phyloP scores from a whole-genome alignment of 1,140 invertebrate species.

The Melipona quadrifasciata region DNA sequence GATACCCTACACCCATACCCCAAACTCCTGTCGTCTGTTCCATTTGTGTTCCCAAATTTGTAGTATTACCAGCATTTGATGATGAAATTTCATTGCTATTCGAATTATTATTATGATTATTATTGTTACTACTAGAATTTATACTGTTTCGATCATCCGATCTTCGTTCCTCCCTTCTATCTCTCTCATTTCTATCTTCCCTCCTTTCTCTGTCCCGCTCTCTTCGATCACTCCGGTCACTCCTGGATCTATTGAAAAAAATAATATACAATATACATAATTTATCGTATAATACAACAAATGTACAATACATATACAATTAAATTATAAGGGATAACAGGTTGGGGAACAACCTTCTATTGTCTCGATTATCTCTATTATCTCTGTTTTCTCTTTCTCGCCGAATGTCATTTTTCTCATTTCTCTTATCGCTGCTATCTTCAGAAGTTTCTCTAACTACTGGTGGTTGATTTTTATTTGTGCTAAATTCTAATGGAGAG shows the following conservation, averaged over 20 bases:
- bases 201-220: constrained; percentile 78
- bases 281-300: constrained; percentile 2
- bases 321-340: background rate
- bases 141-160: constrained; percentile 72
- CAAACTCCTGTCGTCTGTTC: constrained; percentile 76
- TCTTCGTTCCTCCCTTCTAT: constrained; percentile 75
- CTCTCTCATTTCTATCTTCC: constrained; percentile 77
- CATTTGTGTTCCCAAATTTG: constrained; percentile 71
- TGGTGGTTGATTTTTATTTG: constrained; percentile 85
- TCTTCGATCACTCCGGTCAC: constrained; percentile 75
- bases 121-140: constrained; percentile 68
- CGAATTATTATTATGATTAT: constrained; percentile 69
- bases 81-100: constrained; percentile 70
- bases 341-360: constrained; percentile 68
- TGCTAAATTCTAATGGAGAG: constrained; percentile 86
- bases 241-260: constrained; percentile 69
- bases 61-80: constrained; percentile 51
- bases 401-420: constrained; percentile 78
- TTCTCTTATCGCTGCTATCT: constrained; percentile 78
- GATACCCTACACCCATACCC: constrained; percentile 82
- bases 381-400: constrained; percentile 76
- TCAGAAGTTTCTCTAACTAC: constrained; percentile 80
- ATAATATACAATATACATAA: background rate
- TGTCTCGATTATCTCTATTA: constrained; percentile 71
- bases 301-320: background rate